Percentiles rank a stretch among this genome's conserved stretches.
phyloP scores from a whole-genome alignment of 2,888 invertebrate genomes.

The Smittia sp. region DNA sequence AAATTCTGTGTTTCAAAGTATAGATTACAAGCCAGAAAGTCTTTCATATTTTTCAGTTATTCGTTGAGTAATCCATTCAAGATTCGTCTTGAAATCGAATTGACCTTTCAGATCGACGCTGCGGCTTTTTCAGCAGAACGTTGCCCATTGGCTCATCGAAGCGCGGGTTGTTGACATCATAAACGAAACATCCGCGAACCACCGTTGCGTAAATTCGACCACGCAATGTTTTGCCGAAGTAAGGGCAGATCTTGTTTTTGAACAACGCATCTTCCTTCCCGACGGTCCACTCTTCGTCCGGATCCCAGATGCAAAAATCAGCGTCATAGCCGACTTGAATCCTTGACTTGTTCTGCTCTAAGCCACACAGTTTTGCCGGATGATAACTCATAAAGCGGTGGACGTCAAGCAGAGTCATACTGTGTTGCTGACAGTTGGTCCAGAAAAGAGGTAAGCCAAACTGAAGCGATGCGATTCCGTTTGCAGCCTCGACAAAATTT shows the following conservation, averaged over 20 bases:
- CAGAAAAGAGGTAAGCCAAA: slow-evolving; percentile 68
- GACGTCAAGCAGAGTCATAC: slow-evolving; percentile 58
- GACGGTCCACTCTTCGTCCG: slow-evolving; percentile 61
- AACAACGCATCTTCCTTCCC: slow-evolving; percentile 61
- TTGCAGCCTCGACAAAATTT: slow-evolving; percentile 69
- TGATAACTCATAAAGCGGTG: slow-evolving; percentile 60
- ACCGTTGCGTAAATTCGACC: slow-evolving; percentile 66
- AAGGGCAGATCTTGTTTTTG: slow-evolving; percentile 70
- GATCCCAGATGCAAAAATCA: slow-evolving; percentile 70
- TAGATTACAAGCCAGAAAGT: too few species aligned
- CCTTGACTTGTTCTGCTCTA: slow-evolving; percentile 62
- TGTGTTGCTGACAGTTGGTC: slow-evolving; percentile 61
- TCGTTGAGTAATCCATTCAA: background rate
- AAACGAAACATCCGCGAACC: slow-evolving; percentile 64
- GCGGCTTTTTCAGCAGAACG: slow-evolving; percentile 45
- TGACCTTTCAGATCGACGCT: background rate
- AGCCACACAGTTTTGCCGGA: slow-evolving; percentile 63
- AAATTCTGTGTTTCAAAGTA: background rate
- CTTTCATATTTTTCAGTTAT: too few species aligned
- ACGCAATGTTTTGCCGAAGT: slow-evolving; percentile 59
- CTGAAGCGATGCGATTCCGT: slow-evolving; percentile 71
- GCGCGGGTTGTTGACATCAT: slow-evolving; percentile 50
- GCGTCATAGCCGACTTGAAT: slow-evolving; percentile 65
- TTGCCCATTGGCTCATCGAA: slow-evolving; percentile 53
- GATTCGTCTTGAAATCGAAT: background rate